Percentiles rank a stretch among this genome's conserved stretches.
Conservation (phyloP, 2,888 invertebrate genomes). For the Plagodis pulveraria region DNA sequence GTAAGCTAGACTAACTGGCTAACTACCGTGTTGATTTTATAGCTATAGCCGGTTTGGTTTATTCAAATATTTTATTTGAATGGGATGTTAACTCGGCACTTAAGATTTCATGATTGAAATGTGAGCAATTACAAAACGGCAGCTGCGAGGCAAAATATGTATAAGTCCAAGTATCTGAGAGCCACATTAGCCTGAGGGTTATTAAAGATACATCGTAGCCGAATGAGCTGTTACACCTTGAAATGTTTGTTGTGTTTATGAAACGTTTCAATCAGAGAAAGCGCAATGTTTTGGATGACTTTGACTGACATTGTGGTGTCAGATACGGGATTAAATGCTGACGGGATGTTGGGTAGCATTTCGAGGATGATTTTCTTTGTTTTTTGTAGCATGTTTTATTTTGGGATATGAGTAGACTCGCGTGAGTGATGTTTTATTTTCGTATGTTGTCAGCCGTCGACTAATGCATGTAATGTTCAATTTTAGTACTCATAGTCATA, state of each 20-base stretch:
- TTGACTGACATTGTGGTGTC: slow-evolving; percentile 26
- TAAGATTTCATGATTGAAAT: slow-evolving; percentile 56
- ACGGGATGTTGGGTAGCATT: slow-evolving; percentile 6
- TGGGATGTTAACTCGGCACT: slow-evolving; percentile 20
- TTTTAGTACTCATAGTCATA: too few species aligned
- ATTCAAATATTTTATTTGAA: slow-evolving; percentile 5
- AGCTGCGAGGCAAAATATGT: slow-evolving; percentile 43
- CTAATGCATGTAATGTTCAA: too few species aligned
- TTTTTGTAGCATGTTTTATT: slow-evolving; percentile 15
- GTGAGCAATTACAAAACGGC: slow-evolving; percentile 61
- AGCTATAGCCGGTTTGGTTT: neutral
- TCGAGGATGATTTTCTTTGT: slow-evolving; percentile 3
- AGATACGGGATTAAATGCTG: slow-evolving; percentile 14
- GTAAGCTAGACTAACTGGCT: neutral
- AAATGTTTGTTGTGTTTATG: slow-evolving; percentile 49
- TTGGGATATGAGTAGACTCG: slow-evolving; percentile 7
- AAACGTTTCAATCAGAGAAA: slow-evolving; percentile 43
- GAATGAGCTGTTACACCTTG: slow-evolving; percentile 58
- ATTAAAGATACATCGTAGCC: slow-evolving; percentile 52
- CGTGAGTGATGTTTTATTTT: slow-evolving; percentile 16
- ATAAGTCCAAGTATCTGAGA: slow-evolving; percentile 13
- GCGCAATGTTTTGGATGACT: slow-evolving; percentile 30
- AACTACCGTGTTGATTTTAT: slow-evolving; percentile 1
- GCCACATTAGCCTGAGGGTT: slow-evolving; percentile 57
- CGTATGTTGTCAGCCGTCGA: neutral